Evolutionary conservation across 2,888 invertebrate genomes (phyloP).

Genomic region (Athalia circularis): DNA sequence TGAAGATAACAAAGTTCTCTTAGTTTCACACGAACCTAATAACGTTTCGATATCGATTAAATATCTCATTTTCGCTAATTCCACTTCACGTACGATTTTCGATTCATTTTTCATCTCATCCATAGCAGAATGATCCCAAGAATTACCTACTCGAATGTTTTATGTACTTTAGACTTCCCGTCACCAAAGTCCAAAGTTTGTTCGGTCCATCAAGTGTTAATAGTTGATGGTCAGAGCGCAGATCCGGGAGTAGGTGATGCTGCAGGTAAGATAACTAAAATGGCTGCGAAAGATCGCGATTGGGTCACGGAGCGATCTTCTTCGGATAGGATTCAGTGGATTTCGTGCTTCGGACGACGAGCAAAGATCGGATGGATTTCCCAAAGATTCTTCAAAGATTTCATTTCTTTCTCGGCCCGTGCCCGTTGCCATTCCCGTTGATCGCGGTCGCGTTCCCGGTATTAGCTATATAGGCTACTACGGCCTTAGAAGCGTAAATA

Average conservation of each 20-base stretch:
- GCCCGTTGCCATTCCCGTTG: slow-evolving; percentile 15
- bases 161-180: background rate
- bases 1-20: too few relatives aligned
- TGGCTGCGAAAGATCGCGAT: slow-evolving; percentile 41
- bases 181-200: slow-evolving; percentile 13
- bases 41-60: too few relatives aligned
- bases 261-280: slow-evolving; percentile 28
- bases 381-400: slow-evolving; percentile 34
- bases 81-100: too few relatives aligned
- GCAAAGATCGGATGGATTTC: slow-evolving; percentile 46
- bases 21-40: too few relatives aligned
- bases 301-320: slow-evolving; percentile 59
- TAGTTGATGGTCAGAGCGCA: slow-evolving; percentile 2
- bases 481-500: background rate
- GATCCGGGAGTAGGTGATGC: background rate
- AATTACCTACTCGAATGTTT: background rate
- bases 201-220: background rate
- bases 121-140: background rate
- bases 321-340: slow-evolving; percentile 62
- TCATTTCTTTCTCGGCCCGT: slow-evolving; percentile 9
- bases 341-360: slow-evolving; percentile 60
- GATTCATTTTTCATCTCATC: background rate
- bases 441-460: slow-evolving; percentile 28
- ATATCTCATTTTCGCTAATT: too few relatives aligned
- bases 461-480: background rate